A percentile compares a stretch with the other conserved stretches of the same genome.
phyloP scores from a whole-genome alignment of 1,140 invertebrate species.

The Heliconius eleuchia region DNA sequence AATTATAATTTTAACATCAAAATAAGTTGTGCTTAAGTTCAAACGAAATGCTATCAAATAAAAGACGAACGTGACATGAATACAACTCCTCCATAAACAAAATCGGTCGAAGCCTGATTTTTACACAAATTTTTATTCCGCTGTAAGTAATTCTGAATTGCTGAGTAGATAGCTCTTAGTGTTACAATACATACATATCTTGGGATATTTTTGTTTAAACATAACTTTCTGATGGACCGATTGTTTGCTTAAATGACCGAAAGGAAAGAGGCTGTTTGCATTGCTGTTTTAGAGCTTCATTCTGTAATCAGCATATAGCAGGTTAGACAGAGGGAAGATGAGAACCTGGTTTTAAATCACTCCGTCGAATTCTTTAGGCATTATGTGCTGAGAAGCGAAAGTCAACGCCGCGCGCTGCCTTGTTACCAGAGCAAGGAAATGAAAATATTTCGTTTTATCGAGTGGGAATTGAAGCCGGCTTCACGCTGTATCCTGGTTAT shows the following conservation, averaged over 20 bases:
- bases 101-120: conserved; percentile 14
- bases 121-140: conserved; percentile 23
- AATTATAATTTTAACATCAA: conserved; percentile 19
- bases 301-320: no score
- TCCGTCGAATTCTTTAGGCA: no score
- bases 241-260: background rate
- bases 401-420: no score
- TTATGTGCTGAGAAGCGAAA: no score
- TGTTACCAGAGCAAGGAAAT: no score
- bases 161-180: conserved; percentile 18
- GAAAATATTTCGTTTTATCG: no score
- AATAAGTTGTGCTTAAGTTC: conserved; percentile 14
- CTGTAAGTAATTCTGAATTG: conserved; percentile 30
- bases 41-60: conserved; percentile 38
- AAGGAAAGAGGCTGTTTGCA: background rate
- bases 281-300: background rate
- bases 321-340: no score
- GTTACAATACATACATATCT: no score
- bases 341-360: no score
- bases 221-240: background rate
- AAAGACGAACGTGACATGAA: conserved; percentile 28
- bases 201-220: conserved; percentile 12
- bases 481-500: no score
- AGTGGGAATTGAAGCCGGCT: no score
- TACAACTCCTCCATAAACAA: conserved; percentile 19